These are phyloP conservation scores for Brachyrhaphis roseni DNA, from an alignment of 2,797 vertebrate genomes.

Conservation along the genomic window DNA sequence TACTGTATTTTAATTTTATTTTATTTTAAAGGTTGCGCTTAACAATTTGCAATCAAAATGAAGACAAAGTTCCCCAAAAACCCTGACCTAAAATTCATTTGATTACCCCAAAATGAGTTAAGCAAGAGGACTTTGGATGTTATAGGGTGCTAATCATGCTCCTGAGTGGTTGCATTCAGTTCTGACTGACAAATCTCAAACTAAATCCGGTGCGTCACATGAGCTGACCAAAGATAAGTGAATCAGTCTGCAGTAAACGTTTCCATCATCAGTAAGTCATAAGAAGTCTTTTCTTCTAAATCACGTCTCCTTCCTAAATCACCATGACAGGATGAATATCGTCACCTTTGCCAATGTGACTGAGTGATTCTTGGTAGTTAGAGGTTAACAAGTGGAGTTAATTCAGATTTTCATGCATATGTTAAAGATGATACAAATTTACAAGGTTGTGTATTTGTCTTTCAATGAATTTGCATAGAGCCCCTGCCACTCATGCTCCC, in stretches of 20 bases:
- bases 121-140: neutral
- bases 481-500: neutral
- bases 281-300: slow-evolving; percentile 15
- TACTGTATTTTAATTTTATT: neutral
- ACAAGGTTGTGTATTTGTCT: neutral
- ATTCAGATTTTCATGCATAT: neutral
- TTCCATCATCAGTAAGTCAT: slow-evolving; percentile 25
- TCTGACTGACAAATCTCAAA: neutral
- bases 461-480: neutral
- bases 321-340: slow-evolving; percentile 6
- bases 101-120: neutral
- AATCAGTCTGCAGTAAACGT: neutral
- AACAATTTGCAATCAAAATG: neutral
- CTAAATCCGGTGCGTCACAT: slow-evolving; percentile 5
- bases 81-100: neutral
- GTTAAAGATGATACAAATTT: neutral
- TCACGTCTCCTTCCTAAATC: neutral
- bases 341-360: slow-evolving; percentile 6
- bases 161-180: neutral
- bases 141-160: neutral
- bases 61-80: neutral
- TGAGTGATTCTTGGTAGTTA: neutral
- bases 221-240: slow-evolving; percentile 1
- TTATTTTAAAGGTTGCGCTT: neutral
- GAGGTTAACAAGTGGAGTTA: neutral